A percentile compares a stretch with the other conserved stretches of the same genome.
phyloP scores from a whole-genome alignment of 2,113 vertebrate genomes.

The Naja naja region DNA sequence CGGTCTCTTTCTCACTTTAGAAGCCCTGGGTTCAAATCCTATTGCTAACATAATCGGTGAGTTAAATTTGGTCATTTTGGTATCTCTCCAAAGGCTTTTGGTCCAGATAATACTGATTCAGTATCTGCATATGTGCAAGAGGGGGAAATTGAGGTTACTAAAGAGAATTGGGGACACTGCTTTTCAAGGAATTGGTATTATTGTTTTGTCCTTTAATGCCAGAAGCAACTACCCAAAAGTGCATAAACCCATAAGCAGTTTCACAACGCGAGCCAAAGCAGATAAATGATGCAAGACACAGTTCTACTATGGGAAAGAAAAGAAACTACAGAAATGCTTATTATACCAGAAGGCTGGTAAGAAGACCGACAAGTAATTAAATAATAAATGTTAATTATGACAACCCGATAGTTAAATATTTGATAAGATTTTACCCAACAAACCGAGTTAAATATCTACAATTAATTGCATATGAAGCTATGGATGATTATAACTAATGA shows the following conservation, averaged over 20 bases:
- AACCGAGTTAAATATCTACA: not conserved
- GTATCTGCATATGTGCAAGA: not conserved
- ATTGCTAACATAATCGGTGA: slow-evolving; percentile 20
- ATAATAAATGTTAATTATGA: not conserved
- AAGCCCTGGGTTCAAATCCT: slow-evolving; percentile 50
- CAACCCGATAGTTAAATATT: not conserved
- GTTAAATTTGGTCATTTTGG: not conserved
- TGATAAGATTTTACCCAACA: not conserved
- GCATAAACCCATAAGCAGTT: not conserved
- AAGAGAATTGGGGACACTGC: not conserved
- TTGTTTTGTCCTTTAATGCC: not conserved
- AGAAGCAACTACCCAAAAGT: not conserved
- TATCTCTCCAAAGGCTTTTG: not conserved
- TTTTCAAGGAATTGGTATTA: not conserved
- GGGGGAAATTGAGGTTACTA: not conserved
- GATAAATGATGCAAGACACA: not conserved
- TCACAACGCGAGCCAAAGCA: not conserved
- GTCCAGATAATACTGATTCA: not conserved
- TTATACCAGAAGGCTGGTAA: not conserved
- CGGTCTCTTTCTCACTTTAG: slow-evolving; percentile 50
- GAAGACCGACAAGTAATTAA: not conserved
- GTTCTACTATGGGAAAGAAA: not conserved
- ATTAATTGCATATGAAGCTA: not conserved
- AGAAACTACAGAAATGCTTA: not conserved
- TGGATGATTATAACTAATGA: not conserved